phyloP scores from a whole-genome alignment of 2,113 vertebrate genomes.

The Forbesichthys papilliferus region DNA sequence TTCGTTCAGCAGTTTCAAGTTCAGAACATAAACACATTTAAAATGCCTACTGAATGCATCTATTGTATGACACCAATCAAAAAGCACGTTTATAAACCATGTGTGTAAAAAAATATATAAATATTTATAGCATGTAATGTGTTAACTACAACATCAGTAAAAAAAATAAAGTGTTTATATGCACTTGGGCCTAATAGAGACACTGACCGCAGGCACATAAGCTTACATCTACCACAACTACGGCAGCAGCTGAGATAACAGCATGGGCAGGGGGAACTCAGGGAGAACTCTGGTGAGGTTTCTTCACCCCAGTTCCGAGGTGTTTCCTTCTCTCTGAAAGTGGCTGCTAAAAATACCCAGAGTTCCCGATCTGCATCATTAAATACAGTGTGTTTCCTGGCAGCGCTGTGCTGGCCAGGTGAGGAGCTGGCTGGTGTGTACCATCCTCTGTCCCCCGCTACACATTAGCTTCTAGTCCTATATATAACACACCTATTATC shows the following conservation, averaged over 20 bases:
- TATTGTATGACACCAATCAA: neutral
- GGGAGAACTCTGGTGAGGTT: slow-evolving; percentile 18
- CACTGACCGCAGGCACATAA: neutral
- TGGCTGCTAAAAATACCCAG: slow-evolving; percentile 71
- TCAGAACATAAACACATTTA: slow-evolving; percentile 5
- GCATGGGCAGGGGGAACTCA: slow-evolving; percentile 23
- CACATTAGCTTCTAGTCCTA: slow-evolving; percentile 6
- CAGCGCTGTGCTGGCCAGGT: slow-evolving; percentile 48
- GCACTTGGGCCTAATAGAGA: neutral
- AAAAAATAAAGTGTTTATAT: neutral
- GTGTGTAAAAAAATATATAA: neutral
- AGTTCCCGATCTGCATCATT: slow-evolving; percentile 71
- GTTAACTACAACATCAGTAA: neutral
- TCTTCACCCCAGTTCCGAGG: slow-evolving; percentile 39
- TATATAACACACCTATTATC: no score
- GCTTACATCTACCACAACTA: slow-evolving; percentile 10
- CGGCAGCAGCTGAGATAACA: slow-evolving; percentile 11
- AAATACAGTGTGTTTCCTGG: slow-evolving; percentile 71
- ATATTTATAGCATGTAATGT: no score
- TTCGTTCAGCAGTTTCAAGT: neutral
- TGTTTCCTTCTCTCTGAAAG: slow-evolving; percentile 61
- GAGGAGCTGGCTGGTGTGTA: slow-evolving; percentile 24
- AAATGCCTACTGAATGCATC: neutral
- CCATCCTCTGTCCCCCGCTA: slow-evolving; percentile 15
- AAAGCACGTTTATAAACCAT: no score